Conservation (phyloP, 2,797 vertebrate genomes). For the Helostoma temminkii region DNA sequence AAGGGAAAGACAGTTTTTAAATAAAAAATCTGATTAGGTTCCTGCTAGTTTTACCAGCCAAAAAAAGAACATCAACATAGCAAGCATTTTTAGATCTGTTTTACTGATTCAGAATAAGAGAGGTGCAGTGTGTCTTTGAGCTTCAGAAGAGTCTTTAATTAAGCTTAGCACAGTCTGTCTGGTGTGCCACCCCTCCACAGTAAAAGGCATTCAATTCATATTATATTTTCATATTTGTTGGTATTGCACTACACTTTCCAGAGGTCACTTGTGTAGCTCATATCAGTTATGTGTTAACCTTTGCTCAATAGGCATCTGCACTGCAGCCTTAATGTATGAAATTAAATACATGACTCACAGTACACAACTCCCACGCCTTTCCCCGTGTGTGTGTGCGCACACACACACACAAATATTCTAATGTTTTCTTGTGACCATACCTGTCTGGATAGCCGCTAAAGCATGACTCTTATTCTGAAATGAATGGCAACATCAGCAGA, state of each 20-base stretch:
- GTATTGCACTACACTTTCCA: conserved; percentile 8
- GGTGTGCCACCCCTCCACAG: background rate
- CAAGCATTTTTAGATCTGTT: conserved; percentile 9
- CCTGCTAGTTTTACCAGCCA: background rate
- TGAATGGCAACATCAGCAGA: too few relatives aligned
- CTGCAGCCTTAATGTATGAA: too few relatives aligned
- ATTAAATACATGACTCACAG: too few relatives aligned
- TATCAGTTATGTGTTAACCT: too few relatives aligned
- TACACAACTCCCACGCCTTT: too few relatives aligned
- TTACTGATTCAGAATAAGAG: conserved; percentile 29
- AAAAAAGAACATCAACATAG: background rate
- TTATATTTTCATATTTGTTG: background rate
- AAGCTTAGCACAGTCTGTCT: conserved; percentile 9
- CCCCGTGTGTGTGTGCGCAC: too few relatives aligned
- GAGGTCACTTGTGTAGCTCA: background rate
- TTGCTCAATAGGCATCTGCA: too few relatives aligned
- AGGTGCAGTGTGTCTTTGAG: conserved; percentile 21
- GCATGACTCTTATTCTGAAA: too few relatives aligned
- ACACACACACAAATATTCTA: too few relatives aligned
- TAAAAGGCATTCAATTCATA: conserved; percentile 6
- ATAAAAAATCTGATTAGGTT: conserved; percentile 1
- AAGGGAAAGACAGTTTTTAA: background rate
- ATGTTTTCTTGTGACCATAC: too few relatives aligned
- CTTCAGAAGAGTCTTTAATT: conserved; percentile 32
- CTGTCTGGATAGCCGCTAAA: too few relatives aligned